A percentile compares a stretch with the other conserved stretches of the same genome.
phyloP scores from a whole-genome alignment of 2,113 vertebrate genomes.

The Condylura cristata region DNA sequence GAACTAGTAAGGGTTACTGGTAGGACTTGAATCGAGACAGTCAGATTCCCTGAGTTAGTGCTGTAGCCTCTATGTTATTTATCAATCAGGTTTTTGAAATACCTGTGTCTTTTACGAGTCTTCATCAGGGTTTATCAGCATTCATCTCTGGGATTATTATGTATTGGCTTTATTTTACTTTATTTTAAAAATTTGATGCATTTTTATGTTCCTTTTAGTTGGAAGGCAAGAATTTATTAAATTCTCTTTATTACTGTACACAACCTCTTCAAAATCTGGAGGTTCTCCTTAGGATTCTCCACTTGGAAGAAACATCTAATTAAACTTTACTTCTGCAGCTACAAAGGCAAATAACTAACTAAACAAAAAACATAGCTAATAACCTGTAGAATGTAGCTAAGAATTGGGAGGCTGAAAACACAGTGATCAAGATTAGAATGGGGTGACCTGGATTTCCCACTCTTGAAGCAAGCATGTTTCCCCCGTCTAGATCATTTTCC shows the following conservation, averaged over 20 bases:
- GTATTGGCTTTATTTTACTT: background rate
- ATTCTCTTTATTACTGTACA: background rate
- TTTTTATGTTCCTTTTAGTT: background rate
- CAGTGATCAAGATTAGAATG: background rate
- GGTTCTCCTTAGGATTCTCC: background rate
- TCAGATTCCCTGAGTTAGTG: background rate
- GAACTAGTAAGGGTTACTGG: background rate
- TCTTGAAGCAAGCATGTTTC: background rate
- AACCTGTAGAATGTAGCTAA: background rate
- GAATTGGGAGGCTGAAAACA: background rate
- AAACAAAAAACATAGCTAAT: background rate
- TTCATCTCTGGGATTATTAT: background rate
- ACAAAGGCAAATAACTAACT: background rate
- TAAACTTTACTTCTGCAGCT: background rate
- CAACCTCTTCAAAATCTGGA: slow-evolving; percentile 8
- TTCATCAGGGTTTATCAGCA: background rate
- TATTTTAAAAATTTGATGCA: background rate
- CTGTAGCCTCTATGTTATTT: no score
- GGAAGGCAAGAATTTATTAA: background rate
- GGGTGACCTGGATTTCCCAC: background rate
- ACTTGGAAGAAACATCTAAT: background rate
- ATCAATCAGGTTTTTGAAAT: background rate
- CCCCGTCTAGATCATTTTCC: background rate
- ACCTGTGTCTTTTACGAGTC: background rate
- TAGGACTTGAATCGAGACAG: background rate